Percentiles rank a stretch among this genome's conserved stretches.
phyloP scores from a whole-genome alignment of 1,140 invertebrate species.

The Nomia melanderi region DNA sequence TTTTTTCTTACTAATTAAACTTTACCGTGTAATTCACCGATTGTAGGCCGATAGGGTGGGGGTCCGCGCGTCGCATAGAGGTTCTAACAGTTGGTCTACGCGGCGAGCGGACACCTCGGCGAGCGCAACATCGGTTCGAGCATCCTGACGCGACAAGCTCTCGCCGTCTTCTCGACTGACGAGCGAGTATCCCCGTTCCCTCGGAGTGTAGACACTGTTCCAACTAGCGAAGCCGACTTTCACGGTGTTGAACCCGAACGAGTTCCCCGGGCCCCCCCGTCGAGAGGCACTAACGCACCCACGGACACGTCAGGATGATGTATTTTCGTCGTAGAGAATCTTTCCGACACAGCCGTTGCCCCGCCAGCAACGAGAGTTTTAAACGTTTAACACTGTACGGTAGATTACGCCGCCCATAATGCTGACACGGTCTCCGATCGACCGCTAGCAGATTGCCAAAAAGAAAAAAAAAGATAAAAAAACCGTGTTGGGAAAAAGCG shows the following conservation, averaged over 20 bases:
- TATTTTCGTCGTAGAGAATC: constrained; percentile 3
- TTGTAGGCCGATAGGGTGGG: constrained; percentile 24
- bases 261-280: too few species aligned
- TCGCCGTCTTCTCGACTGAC: neutral
- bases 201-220: neutral
- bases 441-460: constrained; percentile 53
- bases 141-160: neutral
- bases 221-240: too few species aligned
- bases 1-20: constrained; percentile 66
- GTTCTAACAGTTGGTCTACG: constrained; percentile 18
- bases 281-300: neutral
- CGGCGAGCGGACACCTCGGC: constrained; percentile 23
- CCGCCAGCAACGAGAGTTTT: constrained; percentile 36
- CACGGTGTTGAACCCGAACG: too few species aligned
- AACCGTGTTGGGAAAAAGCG: neutral
- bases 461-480: constrained; percentile 11
- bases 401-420: constrained; percentile 53
- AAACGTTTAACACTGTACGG: constrained; percentile 36
- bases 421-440: constrained; percentile 34
- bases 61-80: constrained; percentile 51
- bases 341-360: constrained; percentile 28
- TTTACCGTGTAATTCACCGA: constrained; percentile 63
- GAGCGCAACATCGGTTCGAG: constrained; percentile 31
- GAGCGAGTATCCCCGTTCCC: neutral
- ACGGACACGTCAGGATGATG: constrained; percentile 24